Base-by-base conservation (phyloP, 2,888 invertebrate genomes). In the Marasmarcha lunaedactyla region DNA sequence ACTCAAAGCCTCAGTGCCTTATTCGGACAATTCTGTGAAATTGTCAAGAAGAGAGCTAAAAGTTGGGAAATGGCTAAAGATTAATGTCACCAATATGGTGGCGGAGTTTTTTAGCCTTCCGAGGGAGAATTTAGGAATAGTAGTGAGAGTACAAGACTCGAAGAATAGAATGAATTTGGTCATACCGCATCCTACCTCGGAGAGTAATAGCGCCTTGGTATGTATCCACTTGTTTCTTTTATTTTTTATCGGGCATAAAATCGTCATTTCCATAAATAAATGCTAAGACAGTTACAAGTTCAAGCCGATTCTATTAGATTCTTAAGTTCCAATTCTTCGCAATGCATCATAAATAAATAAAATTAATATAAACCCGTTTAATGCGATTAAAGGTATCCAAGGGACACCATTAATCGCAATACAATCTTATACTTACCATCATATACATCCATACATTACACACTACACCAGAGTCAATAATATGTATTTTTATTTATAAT, bases 91-190 rank as follows among this genome's bases (percentile, higher is more conserved):
- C 35, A 87, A 87, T 35, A 87, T 93, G 74, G 89, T 93, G 26
- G 86, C 87, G 36, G 90, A 91, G 52, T 94, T 93, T 90, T 89
- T 91, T 65, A 88, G 88, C 48, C 85, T 89, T 61, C 90, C 90
- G 2, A 81, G 89, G 41, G 89, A 90, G 54, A 91, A 90, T 61
- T 86, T 90, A 53, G 93, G 93, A 33, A 88, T 95, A 54, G 87
- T 92, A 14, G 86, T 95, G 50, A 90, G 90, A 68, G 88, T 87
- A 50, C 85, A 86, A 58, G 88, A 85, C 63, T 85, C 85, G 47
- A 88, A 74, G 71, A 74, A 68, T 65, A 86, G 86, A 59, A 85
- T 86, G 63, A 86, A 85, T 49, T 81, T 90, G 51, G 86, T 90
- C 35, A 89, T 90, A 51, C 90, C 89, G n/a, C 89, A 90, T 64